Evolutionary conservation across 2,888 invertebrate species (phyloP), one percentile per base, ranked within the genome.

Genomic region (Apotomis capreana): DNA sequence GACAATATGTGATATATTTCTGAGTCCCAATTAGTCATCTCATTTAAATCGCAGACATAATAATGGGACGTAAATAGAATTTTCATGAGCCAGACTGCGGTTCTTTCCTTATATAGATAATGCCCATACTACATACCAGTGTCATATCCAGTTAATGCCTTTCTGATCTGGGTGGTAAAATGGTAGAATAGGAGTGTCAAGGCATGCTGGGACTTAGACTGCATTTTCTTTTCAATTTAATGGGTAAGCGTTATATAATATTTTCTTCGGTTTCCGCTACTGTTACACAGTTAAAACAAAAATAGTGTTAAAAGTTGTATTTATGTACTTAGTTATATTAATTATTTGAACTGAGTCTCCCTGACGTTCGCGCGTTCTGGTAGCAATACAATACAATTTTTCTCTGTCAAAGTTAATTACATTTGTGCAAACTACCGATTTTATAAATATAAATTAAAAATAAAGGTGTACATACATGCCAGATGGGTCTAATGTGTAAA

Each of bases 1-100:
- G 40, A 51, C 12, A 64, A 59, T 58, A 70, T 8, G 26, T 26
- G 36, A 52, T 65, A 57, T 62, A 69, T 62, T 61, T 64, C 64
- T 70, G 59, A 65, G 65, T 44, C 10, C 52, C 59, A 70, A 64
- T 70, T 60, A 70, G 9, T 10, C 2, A 40, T 54, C 37, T 37
- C 46, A 26, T 54, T 54, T 60, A 46, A 44, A 65, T 57, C 51
- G 54, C 57, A 46, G 67, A 68, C 68, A 69, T 51, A 69, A 61
- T 60, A 67, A 60, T 49, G 68, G 26, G 67, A 71, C 62, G 13
- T 61, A 71, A 68, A 71, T 71, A 71, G 61, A 71, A 68, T 71
- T 62, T 68, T 70, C 65, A 70, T 70, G 70, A 70, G 70, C 59
- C 70, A 65, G 70, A 70, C 70, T 52, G 46, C 36, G 15, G 44